A percentile compares a stretch with the other conserved stretches of the same genome.
These are phyloP conservation scores for Xiphorhynchus elegans DNA, from an alignment of 2,113 vertebrate species.

Conservation along the genomic window DNA sequence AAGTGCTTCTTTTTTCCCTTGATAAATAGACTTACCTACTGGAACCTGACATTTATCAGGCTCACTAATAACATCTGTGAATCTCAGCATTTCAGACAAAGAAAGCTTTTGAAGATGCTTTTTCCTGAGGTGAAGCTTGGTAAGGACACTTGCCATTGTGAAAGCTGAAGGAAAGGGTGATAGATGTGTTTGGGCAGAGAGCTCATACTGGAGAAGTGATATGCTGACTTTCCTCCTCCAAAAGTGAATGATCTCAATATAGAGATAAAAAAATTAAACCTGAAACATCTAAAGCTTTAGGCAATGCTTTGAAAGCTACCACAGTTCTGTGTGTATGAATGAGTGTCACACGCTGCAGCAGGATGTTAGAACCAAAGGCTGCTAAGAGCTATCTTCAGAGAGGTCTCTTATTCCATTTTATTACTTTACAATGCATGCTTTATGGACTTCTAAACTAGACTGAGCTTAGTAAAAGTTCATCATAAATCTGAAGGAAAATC, in stretches of 20 bases:
- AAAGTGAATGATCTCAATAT: background rate
- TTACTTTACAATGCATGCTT: background rate
- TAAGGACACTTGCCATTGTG: background rate
- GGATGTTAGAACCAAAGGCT: background rate
- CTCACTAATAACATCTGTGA: background rate
- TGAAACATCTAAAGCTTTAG: background rate
- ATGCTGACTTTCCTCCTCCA: background rate
- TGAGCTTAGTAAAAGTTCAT: background rate
- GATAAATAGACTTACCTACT: background rate
- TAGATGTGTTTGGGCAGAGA: background rate
- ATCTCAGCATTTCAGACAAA: background rate
- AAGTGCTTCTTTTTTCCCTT: background rate
- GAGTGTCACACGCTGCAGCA: background rate
- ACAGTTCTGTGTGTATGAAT: background rate
- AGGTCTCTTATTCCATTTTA: background rate
- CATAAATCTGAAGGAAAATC: background rate
- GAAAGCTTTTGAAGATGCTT: background rate
- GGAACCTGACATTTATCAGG: background rate
- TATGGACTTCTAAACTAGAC: background rate
- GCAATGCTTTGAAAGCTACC: background rate
- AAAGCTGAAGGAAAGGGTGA: background rate
- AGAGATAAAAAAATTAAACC: background rate
- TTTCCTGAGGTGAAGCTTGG: background rate
- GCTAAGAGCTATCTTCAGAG: background rate
- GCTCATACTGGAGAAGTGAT: background rate